Conservation (phyloP, 2,113 vertebrate species). For the Plectropomus leopardus region DNA sequence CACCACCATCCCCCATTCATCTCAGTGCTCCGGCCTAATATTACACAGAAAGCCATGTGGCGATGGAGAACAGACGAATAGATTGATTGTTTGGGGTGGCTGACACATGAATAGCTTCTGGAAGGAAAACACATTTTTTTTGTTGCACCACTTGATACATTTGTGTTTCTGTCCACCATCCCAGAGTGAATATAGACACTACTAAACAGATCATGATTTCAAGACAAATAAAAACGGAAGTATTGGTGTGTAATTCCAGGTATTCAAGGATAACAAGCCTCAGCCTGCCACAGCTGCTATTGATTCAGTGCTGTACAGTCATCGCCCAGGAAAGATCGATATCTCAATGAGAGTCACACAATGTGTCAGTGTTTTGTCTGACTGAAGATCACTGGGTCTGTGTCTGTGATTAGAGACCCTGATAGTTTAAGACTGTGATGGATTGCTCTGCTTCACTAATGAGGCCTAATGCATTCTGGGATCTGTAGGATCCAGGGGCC, state of each 20-base stretch:
- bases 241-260: slow-evolving; percentile 39
- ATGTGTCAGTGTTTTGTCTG: slow-evolving; percentile 42
- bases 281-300: slow-evolving; percentile 53
- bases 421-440: slow-evolving; percentile 24
- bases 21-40: slow-evolving; percentile 52
- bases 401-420: slow-evolving; percentile 37
- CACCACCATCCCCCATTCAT: slow-evolving; percentile 55
- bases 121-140: slow-evolving; percentile 52
- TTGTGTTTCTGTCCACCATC: neutral
- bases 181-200: neutral
- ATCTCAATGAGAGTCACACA: slow-evolving; percentile 50
- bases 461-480: slow-evolving; percentile 57
- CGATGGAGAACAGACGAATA: slow-evolving; percentile 64
- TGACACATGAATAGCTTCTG: slow-evolving; percentile 51
- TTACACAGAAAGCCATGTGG: slow-evolving; percentile 68
- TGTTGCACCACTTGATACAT: neutral
- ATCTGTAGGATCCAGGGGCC: slow-evolving; percentile 31
- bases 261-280: slow-evolving; percentile 55
- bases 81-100: slow-evolving; percentile 62
- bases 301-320: slow-evolving; percentile 49
- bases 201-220: slow-evolving; percentile 38
- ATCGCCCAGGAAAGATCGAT: slow-evolving; percentile 66
- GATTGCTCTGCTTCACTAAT: slow-evolving; percentile 30
- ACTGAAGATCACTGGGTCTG: slow-evolving; percentile 25
- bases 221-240: slow-evolving; percentile 37